A percentile compares a stretch with the other conserved stretches of the same genome.
Conservation (phyloP, 2,888 invertebrate genomes). For the Choristoneura rosaceana region DNA sequence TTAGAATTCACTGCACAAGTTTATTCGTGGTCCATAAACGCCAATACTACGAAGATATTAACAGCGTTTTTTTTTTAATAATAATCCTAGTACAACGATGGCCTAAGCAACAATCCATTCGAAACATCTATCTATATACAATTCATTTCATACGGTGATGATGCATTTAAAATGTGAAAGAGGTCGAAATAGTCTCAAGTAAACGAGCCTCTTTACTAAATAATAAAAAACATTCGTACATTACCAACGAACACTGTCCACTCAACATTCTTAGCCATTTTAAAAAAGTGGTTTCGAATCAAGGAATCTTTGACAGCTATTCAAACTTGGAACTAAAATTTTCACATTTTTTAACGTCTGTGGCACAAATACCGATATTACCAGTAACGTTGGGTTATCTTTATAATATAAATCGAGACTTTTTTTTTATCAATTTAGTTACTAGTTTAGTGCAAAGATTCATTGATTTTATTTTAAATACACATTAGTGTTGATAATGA, state of each 20-base stretch:
- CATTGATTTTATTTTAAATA: slow-evolving; percentile 40
- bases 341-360: neutral
- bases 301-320: slow-evolving; percentile 60
- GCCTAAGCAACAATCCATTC: slow-evolving; percentile 43
- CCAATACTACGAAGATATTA: neutral
- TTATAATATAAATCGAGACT: neutral
- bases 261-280: slow-evolving; percentile 79
- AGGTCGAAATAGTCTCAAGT: slow-evolving; percentile 64
- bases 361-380: neutral
- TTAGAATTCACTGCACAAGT: slow-evolving; percentile 20
- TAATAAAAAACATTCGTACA: slow-evolving; percentile 48
- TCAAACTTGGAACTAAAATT: neutral
- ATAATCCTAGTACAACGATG: slow-evolving; percentile 7
- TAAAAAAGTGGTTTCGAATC: slow-evolving; percentile 49
- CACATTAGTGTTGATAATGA: slow-evolving; percentile 35
- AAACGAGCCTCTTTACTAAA: slow-evolving; percentile 60
- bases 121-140: slow-evolving; percentile 39
- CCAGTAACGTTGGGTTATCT: neutral
- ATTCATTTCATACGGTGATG: slow-evolving; percentile 42
- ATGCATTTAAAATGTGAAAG: slow-evolving; percentile 53
- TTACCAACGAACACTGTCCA: slow-evolving; percentile 77
- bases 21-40: neutral
- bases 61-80: neutral
- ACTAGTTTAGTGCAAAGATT: slow-evolving; percentile 42
- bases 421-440: neutral